Conservation (phyloP, 2,888 invertebrate species). For the Netelia melanura region DNA sequence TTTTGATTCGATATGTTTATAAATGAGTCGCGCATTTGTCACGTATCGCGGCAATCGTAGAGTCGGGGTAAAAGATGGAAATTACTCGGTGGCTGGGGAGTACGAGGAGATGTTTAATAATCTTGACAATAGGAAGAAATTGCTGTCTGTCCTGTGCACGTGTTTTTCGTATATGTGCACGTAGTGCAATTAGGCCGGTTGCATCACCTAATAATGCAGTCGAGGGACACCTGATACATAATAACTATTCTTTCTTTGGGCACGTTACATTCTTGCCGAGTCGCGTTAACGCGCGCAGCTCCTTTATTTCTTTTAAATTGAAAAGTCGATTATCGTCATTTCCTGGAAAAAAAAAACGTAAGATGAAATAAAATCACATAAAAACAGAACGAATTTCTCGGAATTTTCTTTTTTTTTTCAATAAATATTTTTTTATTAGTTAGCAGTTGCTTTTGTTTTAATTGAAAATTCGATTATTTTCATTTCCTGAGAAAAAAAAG, state of each 20-base stretch:
- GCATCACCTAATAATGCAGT: conserved; percentile 58
- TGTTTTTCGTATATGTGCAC: conserved; percentile 15
- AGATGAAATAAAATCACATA: no score
- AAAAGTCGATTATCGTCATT: no score
- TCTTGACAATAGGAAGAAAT: conserved; percentile 57
- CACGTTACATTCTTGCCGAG: not conserved
- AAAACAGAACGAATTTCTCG: no score
- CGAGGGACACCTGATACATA: conserved; percentile 27
- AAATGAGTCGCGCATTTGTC: not conserved
- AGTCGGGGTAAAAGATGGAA: conserved; percentile 39
- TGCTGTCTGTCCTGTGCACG: not conserved
- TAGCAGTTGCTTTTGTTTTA: no score
- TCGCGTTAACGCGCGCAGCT: no score
- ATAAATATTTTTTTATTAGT: no score
- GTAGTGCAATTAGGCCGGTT: conserved; percentile 53
- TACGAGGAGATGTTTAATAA: conserved; percentile 49
- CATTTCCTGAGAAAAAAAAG: no score
- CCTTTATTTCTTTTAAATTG: no score
- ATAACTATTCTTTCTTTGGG: conserved; percentile 31
- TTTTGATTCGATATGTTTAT: not conserved
- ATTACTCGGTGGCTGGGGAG: conserved; percentile 42
- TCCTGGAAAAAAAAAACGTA: no score
- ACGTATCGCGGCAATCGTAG: not conserved
- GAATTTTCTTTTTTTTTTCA: no score
- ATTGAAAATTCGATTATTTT: no score